These are phyloP conservation scores for Sebastes matsubarae DNA, from an alignment of 2,797 vertebrate species.

Conservation along the genomic window DNA sequence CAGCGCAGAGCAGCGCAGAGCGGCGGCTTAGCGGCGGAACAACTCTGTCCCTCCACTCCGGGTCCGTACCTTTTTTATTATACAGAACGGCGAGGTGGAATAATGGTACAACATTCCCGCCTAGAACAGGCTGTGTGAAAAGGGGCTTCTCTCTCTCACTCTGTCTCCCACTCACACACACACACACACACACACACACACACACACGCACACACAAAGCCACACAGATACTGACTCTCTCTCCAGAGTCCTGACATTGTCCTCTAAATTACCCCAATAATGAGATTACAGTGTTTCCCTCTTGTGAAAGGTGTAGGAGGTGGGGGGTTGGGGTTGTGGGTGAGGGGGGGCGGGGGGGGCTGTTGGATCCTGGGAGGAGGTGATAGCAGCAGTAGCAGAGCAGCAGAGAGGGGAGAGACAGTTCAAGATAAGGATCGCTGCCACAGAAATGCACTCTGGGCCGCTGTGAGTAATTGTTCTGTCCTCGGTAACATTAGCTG, in stretches of 20 bases:
- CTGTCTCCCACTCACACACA: not conserved
- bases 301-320: slow-evolving; percentile 64
- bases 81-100: not conserved
- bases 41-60: not conserved
- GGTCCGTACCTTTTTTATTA: not conserved
- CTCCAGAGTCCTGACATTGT: slow-evolving; percentile 79
- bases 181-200: not conserved
- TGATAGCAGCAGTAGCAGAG: slow-evolving; percentile 76
- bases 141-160: not conserved
- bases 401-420: slow-evolving; percentile 68
- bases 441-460: slow-evolving; percentile 79
- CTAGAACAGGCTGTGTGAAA: not conserved
- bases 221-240: slow-evolving; percentile 50
- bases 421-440: slow-evolving; percentile 84
- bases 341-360: slow-evolving; percentile 8
- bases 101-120: not conserved
- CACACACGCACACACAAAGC: slow-evolving; percentile 28
- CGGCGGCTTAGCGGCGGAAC: not conserved
- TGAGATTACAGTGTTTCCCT: slow-evolving; percentile 84
- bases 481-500: slow-evolving; percentile 83
- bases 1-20: no score
- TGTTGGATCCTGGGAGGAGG: slow-evolving; percentile 78
- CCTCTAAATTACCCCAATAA: slow-evolving; percentile 87
- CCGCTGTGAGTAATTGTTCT: slow-evolving; percentile 83
- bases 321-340: not conserved